Percentiles rank a stretch among this genome's conserved stretches.
phyloP scores from a whole-genome alignment of 1,140 invertebrate species.

The Drosophila sucinea region DNA sequence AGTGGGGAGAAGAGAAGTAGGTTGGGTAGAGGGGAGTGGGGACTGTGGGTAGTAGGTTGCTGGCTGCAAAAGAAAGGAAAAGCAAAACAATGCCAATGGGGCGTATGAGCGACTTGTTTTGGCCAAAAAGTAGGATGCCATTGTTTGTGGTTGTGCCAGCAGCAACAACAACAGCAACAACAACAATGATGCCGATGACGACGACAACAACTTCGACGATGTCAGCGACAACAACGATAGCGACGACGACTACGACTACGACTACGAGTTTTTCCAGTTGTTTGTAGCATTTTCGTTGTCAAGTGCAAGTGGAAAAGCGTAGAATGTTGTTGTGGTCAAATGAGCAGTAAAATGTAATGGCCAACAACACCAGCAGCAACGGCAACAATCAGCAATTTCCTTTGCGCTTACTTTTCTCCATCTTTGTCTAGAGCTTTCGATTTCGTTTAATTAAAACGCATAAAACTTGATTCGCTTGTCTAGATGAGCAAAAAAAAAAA shows the following conservation, averaged over 20 bases:
- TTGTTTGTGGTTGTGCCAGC: conserved; percentile 57
- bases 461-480: conserved; percentile 55
- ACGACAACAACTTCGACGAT: neutral
- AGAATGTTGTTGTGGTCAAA: conserved; percentile 59
- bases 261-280: conserved; percentile 59
- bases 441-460: conserved; percentile 79
- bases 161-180: neutral
- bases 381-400: conserved; percentile 70
- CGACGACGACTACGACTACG: conserved; percentile 4
- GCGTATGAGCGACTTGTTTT: conserved; percentile 78
- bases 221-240: neutral
- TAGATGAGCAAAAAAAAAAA: neutral
- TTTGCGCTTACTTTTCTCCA: conserved; percentile 38
- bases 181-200: neutral
- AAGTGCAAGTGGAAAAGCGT: conserved; percentile 71
- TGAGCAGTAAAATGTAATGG: conserved; percentile 48
- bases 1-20: neutral
- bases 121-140: conserved; percentile 79
- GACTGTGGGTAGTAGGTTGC: neutral
- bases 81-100: conserved; percentile 75
- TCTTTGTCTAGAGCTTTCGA: conserved; percentile 62
- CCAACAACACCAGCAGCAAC: conserved; percentile 40
- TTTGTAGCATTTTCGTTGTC: conserved; percentile 71
- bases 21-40: neutral
- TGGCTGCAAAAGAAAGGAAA: conserved; percentile 63